A percentile compares a stretch with the other conserved stretches of the same genome.
Conservation (phyloP, 1,140 invertebrate species). For the Drosophila saltans region DNA sequence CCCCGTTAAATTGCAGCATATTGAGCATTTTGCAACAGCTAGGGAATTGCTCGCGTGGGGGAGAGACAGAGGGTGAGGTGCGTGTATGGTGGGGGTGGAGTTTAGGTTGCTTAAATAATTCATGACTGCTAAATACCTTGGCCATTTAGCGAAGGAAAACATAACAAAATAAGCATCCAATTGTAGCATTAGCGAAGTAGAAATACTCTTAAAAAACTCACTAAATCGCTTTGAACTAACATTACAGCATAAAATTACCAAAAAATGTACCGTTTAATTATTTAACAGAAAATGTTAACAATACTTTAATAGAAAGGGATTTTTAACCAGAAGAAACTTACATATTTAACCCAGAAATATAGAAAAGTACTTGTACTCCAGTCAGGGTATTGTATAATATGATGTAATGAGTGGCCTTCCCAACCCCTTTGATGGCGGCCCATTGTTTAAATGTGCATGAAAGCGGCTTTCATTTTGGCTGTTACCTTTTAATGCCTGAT, state of each 20-base stretch:
- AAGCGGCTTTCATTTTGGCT: constrained; percentile 62
- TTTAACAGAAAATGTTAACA: too few species aligned
- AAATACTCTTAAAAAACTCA: constrained; percentile 4
- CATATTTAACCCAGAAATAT: too few species aligned
- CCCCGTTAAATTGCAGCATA: constrained; percentile 76
- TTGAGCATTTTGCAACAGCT: constrained; percentile 62
- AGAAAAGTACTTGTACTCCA: too few species aligned
- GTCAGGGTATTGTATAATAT: constrained; percentile 30
- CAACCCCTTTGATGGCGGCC: constrained; percentile 4
- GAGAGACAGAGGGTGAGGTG: not conserved
- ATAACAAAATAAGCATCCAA: constrained; percentile 35
- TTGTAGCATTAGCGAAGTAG: not conserved
- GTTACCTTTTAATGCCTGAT: constrained; percentile 30
- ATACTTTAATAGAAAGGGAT: too few species aligned
- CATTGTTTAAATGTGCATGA: constrained; percentile 62
- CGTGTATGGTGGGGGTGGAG: constrained; percentile 3
- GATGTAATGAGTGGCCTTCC: constrained; percentile 56
- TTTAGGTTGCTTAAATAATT: constrained; percentile 70
- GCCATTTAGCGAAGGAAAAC: constrained; percentile 64
- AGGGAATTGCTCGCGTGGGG: not conserved
- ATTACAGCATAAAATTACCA: too few species aligned
- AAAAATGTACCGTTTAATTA: too few species aligned
- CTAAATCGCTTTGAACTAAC: too few species aligned
- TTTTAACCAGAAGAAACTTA: too few species aligned
- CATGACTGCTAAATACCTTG: constrained; percentile 78